These are phyloP conservation scores for Rapana venosa DNA, from an alignment of 2,888 invertebrate species.

Conservation along the genomic window DNA sequence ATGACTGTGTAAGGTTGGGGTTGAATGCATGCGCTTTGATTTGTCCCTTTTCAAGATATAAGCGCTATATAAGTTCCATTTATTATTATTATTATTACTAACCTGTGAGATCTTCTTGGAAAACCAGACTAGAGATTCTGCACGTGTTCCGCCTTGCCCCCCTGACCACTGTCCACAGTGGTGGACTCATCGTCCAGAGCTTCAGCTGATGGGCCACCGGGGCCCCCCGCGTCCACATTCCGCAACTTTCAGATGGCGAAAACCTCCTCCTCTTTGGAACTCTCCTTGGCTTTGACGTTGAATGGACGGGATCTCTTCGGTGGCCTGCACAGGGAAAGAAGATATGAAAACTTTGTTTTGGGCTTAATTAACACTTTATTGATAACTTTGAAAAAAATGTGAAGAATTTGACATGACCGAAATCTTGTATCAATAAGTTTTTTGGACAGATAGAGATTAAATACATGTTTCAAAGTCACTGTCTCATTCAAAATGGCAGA, in stretches of 20 bases:
- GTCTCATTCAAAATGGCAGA: too few species aligned
- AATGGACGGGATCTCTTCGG: constrained; percentile 64
- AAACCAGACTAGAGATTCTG: constrained; percentile 76
- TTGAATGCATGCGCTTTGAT: too few species aligned
- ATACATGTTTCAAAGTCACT: too few species aligned
- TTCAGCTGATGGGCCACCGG: constrained; percentile 74
- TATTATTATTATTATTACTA: too few species aligned
- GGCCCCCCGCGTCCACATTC: constrained; percentile 68
- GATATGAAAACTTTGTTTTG: background rate
- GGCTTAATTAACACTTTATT: background rate
- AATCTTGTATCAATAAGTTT: too few species aligned
- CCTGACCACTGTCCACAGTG: constrained; percentile 72
- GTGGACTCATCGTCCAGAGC: constrained; percentile 77
- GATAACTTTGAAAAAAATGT: too few species aligned
- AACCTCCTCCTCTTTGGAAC: constrained; percentile 77
- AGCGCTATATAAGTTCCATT: too few species aligned
- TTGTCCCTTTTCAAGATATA: too few species aligned
- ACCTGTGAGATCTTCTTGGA: constrained; percentile 77
- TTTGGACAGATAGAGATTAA: background rate
- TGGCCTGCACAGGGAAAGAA: constrained; percentile 49
- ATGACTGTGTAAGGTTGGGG: too few species aligned
- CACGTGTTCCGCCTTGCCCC: constrained; percentile 76
- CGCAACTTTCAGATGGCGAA: constrained; percentile 76
- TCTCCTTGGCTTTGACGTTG: constrained; percentile 74
- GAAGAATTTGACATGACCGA: too few species aligned